Evolutionary conservation across 2,113 vertebrate species (phyloP).

Genomic region (Chelonoidis abingdonii): DNA sequence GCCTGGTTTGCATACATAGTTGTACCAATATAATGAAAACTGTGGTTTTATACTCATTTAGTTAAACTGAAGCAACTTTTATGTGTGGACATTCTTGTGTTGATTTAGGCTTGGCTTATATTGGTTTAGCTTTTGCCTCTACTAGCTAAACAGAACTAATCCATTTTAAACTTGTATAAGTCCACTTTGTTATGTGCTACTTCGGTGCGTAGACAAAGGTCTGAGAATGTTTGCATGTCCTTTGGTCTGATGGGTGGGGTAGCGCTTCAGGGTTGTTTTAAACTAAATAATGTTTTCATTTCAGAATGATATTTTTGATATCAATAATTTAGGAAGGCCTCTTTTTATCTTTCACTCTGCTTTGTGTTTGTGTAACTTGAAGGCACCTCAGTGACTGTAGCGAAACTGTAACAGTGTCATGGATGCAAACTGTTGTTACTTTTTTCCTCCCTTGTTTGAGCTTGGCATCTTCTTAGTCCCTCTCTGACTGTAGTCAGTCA

Average conservation of each 20-base stretch:
- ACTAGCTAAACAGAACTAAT: background rate
- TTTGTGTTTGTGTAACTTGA: background rate
- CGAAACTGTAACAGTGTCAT: rapidly evolving
- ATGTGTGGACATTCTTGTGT: background rate
- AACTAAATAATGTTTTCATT: background rate
- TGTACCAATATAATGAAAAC: background rate
- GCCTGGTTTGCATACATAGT: background rate
- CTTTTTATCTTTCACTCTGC: background rate
- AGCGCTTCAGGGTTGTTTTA: background rate
- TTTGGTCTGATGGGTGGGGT: background rate
- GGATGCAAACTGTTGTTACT: background rate
- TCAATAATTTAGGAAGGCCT: background rate
- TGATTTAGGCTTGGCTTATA: background rate
- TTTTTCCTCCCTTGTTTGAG: background rate
- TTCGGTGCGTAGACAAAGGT: background rate
- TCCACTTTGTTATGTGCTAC: background rate
- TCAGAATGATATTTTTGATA: background rate
- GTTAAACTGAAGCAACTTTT: background rate
- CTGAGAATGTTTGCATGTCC: background rate
- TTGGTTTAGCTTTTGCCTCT: background rate
- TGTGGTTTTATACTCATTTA: background rate
- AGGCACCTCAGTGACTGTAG: background rate
- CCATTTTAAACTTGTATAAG: background rate
- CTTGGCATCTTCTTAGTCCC: background rate
- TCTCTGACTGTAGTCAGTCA: too few relatives aligned